phyloP scores from a whole-genome alignment of 2,888 invertebrate species.

The Oscheius sp. region DNA sequence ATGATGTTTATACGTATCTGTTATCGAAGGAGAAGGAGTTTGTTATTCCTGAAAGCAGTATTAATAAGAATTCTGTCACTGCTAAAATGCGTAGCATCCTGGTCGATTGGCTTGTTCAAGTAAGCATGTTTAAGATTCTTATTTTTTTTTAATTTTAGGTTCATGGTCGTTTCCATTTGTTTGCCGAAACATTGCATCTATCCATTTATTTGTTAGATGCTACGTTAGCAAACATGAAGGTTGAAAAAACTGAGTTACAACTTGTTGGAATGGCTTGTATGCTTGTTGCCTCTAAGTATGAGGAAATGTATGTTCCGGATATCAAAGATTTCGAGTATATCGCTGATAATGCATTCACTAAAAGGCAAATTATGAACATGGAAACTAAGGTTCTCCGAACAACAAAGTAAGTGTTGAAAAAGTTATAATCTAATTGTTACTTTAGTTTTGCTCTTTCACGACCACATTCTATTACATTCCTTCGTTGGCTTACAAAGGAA shows the following conservation, averaged over 20 bases:
- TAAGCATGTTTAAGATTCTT: neutral
- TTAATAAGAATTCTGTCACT: slow-evolving; percentile 74
- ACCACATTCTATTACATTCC: slow-evolving; percentile 87
- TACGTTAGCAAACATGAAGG: slow-evolving; percentile 80
- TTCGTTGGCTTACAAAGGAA: slow-evolving; percentile 78
- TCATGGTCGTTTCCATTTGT: slow-evolving; percentile 84
- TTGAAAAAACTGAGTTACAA: slow-evolving; percentile 50
- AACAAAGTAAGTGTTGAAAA: slow-evolving; percentile 19
- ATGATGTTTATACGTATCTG: slow-evolving; percentile 81
- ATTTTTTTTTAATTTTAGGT: slow-evolving; percentile 75
- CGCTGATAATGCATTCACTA: slow-evolving; percentile 86
- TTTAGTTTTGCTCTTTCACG: slow-evolving; percentile 83
- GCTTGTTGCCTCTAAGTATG: slow-evolving; percentile 91
- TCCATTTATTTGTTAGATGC: slow-evolving; percentile 88
- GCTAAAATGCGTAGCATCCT: slow-evolving; percentile 87
- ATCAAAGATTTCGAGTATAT: slow-evolving; percentile 88
- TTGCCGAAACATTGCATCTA: slow-evolving; percentile 88
- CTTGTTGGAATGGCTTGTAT: slow-evolving; percentile 72
- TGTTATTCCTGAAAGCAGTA: slow-evolving; percentile 8
- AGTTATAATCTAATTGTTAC: neutral
- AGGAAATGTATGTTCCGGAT: slow-evolving; percentile 89
- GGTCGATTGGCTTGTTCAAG: slow-evolving; percentile 86
- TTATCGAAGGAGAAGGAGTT: slow-evolving; percentile 40
- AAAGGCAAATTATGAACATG: slow-evolving; percentile 70
- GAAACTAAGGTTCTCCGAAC: slow-evolving; percentile 42